phyloP scores from a whole-genome alignment of 1,140 invertebrate species.

The Neoseiulus cucumeris region DNA sequence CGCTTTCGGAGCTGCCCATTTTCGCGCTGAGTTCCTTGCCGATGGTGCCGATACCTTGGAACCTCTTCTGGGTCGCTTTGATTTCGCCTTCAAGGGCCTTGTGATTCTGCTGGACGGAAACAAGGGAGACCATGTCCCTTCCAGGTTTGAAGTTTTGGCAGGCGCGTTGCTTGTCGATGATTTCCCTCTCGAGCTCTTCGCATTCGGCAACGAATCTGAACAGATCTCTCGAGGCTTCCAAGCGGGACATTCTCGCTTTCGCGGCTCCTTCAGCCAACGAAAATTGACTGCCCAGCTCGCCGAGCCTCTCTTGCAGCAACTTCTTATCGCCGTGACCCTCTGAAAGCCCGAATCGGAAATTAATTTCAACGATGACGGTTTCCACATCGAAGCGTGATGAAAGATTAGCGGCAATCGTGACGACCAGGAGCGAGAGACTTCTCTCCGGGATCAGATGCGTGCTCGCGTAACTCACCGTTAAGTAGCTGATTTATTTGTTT shows the following conservation, averaged over 20 bases:
- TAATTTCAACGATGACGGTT: no score
- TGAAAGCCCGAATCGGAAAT: slow-evolving; percentile 28
- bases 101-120: slow-evolving; percentile 79
- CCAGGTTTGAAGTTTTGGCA: slow-evolving; percentile 71
- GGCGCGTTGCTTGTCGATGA: slow-evolving; percentile 74
- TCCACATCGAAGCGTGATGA: no score
- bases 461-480: slow-evolving; percentile 14
- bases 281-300: slow-evolving; percentile 47
- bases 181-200: slow-evolving; percentile 78
- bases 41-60: not conserved
- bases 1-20: not conserved
- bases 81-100: slow-evolving; percentile 37
- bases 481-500: slow-evolving; percentile 37
- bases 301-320: slow-evolving; percentile 43
- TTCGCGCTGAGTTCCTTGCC: not conserved
- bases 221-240: slow-evolving; percentile 77
- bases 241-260: slow-evolving; percentile 48
- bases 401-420: no score
- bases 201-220: slow-evolving; percentile 85
- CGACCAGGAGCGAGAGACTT: slow-evolving; percentile 2
- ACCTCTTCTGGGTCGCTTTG: not conserved
- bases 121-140: slow-evolving; percentile 72
- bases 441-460: not conserved
- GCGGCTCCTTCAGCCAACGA: slow-evolving; percentile 40
- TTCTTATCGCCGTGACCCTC: slow-evolving; percentile 31